Evolutionary conservation across 1,140 invertebrate species (phyloP), one percentile per base, ranked within the genome.

Genomic region (Zaprionus gabonicus): DNA sequence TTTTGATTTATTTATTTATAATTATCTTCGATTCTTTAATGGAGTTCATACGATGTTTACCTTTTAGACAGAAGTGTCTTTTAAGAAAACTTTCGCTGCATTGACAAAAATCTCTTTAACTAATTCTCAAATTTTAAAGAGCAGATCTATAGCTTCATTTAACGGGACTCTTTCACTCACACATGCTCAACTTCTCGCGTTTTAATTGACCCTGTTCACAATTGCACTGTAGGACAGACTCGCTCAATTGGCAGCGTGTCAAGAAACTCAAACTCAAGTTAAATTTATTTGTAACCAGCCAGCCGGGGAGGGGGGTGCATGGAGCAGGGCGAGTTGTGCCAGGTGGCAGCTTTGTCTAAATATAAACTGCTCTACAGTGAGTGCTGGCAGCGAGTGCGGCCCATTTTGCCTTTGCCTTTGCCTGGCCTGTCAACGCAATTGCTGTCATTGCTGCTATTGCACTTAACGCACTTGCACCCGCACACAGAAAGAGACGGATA

Each of bases 381-480:
- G 70, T 38, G 56, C 64, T 41, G 15, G 59, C 67, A 65, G 60
- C 71, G 63, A 55, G 70, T 82, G 72, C 75, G 83, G 57, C 64
- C 80, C 78, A 87, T 83, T 87, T 87, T 83, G 80, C 77, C 38
- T 46, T 51, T 57, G 80, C 77, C 38, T 46, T 41, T 49, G 66
- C 66, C 17, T 65, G 44, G 80, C 51, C 84, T 87, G 83, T 82
- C 83, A 87, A 71, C 83, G 80, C 83, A 87, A 82, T 87, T 87
- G 83, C 82, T 85, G 82, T 86, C 82, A 85, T 76, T 85, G 82
- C 83, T 86, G 84, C 80, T 86, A 88, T 80, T 87, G 84, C 84
- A 88, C 84, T 87, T 83, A 87, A 87, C 84, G 83, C 84, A 87
- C 84, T 81, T 81, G 83, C 82, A 73, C 77, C 80, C 83, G 66